These are phyloP conservation scores for Julus scandinavius DNA, from an alignment of 2,888 invertebrate genomes.

Conservation along the genomic window DNA sequence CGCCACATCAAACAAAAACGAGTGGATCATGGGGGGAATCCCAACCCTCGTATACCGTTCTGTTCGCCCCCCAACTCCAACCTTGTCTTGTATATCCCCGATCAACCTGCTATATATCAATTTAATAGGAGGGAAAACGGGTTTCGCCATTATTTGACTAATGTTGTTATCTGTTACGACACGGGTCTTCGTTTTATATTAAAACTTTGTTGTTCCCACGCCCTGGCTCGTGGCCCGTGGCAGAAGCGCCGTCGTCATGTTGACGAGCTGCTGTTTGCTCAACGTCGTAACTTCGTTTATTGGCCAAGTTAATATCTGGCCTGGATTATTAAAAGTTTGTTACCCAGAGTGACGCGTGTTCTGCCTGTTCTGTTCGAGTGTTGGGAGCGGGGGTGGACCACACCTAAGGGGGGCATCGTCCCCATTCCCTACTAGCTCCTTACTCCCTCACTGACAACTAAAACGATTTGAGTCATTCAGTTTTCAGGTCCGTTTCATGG, in stretches of 20 bases:
- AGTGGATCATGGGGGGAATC: neutral
- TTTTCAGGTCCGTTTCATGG: too few species aligned
- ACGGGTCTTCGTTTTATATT: conserved; percentile 14
- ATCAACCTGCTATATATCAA: conserved; percentile 16
- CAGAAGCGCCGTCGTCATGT: neutral
- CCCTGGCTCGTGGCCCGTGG: conserved; percentile 15
- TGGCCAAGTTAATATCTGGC: neutral
- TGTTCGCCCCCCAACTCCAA: neutral
- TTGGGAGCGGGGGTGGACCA: neutral
- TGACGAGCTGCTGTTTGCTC: neutral
- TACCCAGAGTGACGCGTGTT: conserved; percentile 12
- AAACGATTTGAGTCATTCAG: too few species aligned
- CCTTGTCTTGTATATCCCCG: neutral
- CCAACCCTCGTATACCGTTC: too few species aligned
- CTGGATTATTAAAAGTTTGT: conserved; percentile 22
- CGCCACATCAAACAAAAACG: neutral
- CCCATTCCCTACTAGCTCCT: neutral
- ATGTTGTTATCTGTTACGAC: conserved; percentile 16
- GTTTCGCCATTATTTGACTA: neutral
- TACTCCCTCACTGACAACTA: too few species aligned
- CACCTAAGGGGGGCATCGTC: neutral
- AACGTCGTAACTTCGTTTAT: conserved; percentile 5
- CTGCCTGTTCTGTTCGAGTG: neutral
- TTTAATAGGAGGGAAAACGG: neutral
- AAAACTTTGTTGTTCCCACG: conserved; percentile 33